These are phyloP conservation scores for Zelostemma sp. DNA, from an alignment of 1,140 invertebrate species.

Conservation along the genomic window DNA sequence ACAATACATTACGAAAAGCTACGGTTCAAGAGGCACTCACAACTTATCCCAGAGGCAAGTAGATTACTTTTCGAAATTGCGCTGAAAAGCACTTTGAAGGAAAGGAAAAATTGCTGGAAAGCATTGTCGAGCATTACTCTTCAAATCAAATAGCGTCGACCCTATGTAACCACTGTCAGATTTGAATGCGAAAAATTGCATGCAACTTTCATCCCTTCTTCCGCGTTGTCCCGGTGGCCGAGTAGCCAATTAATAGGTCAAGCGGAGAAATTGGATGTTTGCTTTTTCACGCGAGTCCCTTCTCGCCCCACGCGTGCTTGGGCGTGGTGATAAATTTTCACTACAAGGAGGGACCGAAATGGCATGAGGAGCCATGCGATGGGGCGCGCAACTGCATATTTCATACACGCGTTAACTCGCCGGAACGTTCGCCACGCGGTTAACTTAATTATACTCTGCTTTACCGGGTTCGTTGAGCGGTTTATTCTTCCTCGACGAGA, in stretches of 20 bases:
- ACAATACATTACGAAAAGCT: no score
- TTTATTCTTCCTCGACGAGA: no score
- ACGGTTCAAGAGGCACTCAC: no score
- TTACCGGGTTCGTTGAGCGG: conserved; percentile 36
- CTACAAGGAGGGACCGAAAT: conserved; percentile 29
- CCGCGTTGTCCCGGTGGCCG: no score
- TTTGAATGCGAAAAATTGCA: neutral
- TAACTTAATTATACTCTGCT: conserved; percentile 59
- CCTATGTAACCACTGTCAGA: neutral
- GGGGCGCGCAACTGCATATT: conserved; percentile 48
- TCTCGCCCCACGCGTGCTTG: neutral
- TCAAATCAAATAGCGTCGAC: neutral
- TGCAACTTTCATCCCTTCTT: neutral
- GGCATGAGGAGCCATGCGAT: conserved; percentile 33
- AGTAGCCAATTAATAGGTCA: neutral
- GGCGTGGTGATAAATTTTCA: conserved; percentile 22
- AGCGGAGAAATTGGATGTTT: neutral
- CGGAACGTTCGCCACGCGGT: conserved; percentile 43
- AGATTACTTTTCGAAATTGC: no score
- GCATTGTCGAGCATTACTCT: no score
- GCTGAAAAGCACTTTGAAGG: no score
- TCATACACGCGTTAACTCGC: conserved; percentile 54
- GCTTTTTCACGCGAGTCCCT: neutral
- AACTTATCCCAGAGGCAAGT: no score
- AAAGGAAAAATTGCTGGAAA: no score